Evolutionary conservation across 2,113 vertebrate species (phyloP).

Genomic region (Zingel zingel): DNA sequence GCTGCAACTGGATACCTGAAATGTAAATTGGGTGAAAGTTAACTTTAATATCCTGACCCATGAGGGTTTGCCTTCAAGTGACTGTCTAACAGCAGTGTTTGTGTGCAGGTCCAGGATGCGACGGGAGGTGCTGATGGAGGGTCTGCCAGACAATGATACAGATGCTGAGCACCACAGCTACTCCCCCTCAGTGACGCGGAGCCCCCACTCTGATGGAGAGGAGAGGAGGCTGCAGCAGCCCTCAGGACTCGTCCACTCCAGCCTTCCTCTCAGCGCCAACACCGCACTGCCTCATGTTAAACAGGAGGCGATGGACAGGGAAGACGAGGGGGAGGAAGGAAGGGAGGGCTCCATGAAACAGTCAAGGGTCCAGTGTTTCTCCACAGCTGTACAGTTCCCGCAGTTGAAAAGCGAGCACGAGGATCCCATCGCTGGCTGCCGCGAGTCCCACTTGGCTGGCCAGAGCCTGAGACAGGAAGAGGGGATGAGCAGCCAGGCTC

Average conservation of each 20-base stretch:
- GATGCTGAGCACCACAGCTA: conserved; percentile 87
- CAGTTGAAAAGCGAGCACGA: conserved; percentile 83
- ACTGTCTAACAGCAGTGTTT: conserved; percentile 37
- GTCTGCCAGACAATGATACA: conserved; percentile 91
- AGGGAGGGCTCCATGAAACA: conserved; percentile 65
- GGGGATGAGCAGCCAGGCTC: conserved; percentile 67
- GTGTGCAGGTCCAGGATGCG: conserved; percentile 95
- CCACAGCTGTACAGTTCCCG: conserved; percentile 64
- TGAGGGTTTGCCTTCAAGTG: not conserved
- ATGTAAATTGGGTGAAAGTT: not conserved
- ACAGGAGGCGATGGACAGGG: conserved; percentile 84
- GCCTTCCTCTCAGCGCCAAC: conserved; percentile 55
- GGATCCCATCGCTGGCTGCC: conserved; percentile 50
- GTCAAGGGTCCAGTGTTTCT: conserved; percentile 74
- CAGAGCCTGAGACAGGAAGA: conserved; percentile 80
- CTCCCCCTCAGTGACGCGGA: conserved; percentile 79
- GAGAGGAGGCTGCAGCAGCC: conserved; percentile 84
- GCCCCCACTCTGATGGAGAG: conserved; percentile 89
- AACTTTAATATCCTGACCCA: not conserved
- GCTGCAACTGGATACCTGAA: not conserved
- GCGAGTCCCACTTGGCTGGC: conserved; percentile 55
- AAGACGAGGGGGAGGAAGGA: conserved; percentile 80
- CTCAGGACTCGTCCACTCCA: conserved; percentile 58
- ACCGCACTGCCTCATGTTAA: conserved; percentile 84
- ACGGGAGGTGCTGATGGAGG: conserved; percentile 95